These are phyloP conservation scores for Electrona antarctica DNA, from an alignment of 2,113 vertebrate species.

Conservation along the genomic window DNA sequence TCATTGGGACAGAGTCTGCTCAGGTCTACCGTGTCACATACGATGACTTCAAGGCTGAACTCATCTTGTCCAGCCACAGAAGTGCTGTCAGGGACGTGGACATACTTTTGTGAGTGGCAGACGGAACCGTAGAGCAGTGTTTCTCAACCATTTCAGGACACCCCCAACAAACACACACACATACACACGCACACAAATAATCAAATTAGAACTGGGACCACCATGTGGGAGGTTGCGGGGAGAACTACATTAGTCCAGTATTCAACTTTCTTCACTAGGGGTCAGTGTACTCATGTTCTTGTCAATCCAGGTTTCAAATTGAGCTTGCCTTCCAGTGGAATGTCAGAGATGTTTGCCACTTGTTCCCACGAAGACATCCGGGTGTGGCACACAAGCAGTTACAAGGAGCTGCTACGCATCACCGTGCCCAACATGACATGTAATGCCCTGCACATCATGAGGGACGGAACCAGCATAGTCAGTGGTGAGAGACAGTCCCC, in stretches of 20 bases:
- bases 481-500: constrained; percentile 79
- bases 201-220: no score
- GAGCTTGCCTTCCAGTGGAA: constrained; percentile 72
- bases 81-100: constrained; percentile 79
- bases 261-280: constrained; percentile 56
- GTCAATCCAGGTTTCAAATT: neutral
- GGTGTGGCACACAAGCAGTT: constrained; percentile 83
- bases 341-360: constrained; percentile 87
- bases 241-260: constrained; percentile 21
- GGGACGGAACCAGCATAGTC: constrained; percentile 87
- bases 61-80: constrained; percentile 82
- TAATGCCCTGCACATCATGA: constrained; percentile 82
- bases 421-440: constrained; percentile 85
- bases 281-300: constrained; percentile 32
- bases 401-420: constrained; percentile 86
- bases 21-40: constrained; percentile 82
- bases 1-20: constrained; percentile 82
- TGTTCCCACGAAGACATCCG: constrained; percentile 88
- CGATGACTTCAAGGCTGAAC: constrained; percentile 83
- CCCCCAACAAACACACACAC: no score
- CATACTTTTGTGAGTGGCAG: constrained; percentile 83
- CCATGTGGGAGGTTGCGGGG: no score
- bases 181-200: no score
- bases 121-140: neutral
- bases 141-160: no score